Evolutionary conservation across 2,113 vertebrate species (phyloP).

Genomic region (Rattus rattus): DNA sequence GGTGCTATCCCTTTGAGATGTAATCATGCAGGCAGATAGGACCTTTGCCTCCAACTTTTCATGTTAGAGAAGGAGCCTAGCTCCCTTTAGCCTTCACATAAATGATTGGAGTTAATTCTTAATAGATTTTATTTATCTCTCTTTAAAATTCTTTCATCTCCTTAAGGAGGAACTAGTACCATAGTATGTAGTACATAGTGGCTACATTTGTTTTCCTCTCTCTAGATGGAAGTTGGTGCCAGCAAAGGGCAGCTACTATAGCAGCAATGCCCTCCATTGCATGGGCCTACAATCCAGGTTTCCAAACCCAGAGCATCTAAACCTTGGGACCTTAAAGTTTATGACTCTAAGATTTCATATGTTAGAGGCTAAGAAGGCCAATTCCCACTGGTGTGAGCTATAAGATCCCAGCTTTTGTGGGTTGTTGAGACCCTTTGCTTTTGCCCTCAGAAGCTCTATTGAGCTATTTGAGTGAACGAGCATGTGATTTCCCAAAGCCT

Average conservation of each 20-base stretch:
- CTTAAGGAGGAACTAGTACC: not conserved
- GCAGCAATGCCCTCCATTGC: not conserved
- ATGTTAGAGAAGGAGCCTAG: not conserved
- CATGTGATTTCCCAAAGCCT: not conserved
- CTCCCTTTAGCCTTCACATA: not conserved
- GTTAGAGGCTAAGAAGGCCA: no score
- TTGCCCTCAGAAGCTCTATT: not conserved
- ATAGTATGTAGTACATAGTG: not conserved
- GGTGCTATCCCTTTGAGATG: not conserved
- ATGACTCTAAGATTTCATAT: not conserved
- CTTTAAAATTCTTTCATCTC: not conserved
- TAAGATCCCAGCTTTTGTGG: not conserved
- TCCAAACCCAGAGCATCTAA: not conserved
- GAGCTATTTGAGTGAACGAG: not conserved
- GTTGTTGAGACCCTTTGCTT: not conserved
- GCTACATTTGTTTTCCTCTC: not conserved
- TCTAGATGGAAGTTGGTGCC: not conserved
- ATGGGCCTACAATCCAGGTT: not conserved
- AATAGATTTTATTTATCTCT: not conserved
- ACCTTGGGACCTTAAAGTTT: no score
- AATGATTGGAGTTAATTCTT: not conserved
- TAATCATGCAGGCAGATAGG: not conserved
- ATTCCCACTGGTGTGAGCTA: not conserved
- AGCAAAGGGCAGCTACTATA: not conserved
- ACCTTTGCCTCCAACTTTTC: not conserved